Evolutionary conservation across 2,113 vertebrate genomes (phyloP), one percentile per base, ranked within the genome.

Genomic region (Aptenodytes patagonicus): DNA sequence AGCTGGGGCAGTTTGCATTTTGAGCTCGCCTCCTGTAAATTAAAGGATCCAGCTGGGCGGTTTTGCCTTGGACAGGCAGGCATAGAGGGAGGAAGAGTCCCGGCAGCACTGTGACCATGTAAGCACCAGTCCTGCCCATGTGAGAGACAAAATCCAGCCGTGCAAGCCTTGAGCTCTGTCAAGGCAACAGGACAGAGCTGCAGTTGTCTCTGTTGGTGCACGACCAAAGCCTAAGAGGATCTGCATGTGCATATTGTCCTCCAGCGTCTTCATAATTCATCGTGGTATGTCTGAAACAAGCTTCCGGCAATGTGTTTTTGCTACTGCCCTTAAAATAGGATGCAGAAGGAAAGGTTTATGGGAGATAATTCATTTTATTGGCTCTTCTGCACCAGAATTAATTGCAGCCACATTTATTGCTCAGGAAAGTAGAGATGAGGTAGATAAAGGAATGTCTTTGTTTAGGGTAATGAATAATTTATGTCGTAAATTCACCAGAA

Each of bases 351-450:
- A 96, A 96, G 86, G 86, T 90, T 97, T 93, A 84, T 87, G 79
- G 60, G 60, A 92, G 64, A 94, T 92, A 92, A 97, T 86, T 97
- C 22, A 80, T 90, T 95, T 93, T 76, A 93, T 82, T 94, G 89
- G 92, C 88, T 97, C 60, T 92, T 95, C 86, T 95, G 72, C 65
- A 83, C n/a, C 42, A 92, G 69, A 95, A 94, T 94, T 96, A 95
- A 97, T 87, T 96, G 83, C 83, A 96, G 86, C 47, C 88, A 68
- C 89, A 95, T 94, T 97, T 96, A 96, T 73, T 92, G 64, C 76
- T 93, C 60, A 54, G 69, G 71, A 51, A 75, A 97, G 76, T 68
- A 75, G 60, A 95, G 94, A 95, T 95, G 88, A 89, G 60, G 76
- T 70, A 86, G 94, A 97, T 96, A 96, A 95, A 52, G 52, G 69